Evolutionary conservation across 2,797 vertebrate genomes (phyloP).

Genomic region (Naso thynnoides): DNA sequence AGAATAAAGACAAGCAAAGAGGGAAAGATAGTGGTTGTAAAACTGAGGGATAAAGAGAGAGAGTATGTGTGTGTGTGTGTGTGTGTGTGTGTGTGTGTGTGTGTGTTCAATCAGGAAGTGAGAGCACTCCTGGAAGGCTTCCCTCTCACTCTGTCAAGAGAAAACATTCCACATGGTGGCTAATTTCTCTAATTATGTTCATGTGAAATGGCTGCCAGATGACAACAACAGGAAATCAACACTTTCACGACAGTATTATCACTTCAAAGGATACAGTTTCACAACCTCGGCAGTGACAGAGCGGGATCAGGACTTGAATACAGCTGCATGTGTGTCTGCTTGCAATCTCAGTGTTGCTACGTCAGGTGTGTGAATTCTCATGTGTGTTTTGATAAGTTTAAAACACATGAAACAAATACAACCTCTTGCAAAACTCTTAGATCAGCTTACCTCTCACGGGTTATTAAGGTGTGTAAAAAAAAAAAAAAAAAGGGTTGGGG

Average conservation of each 20-base stretch:
- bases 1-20: constrained; percentile 27
- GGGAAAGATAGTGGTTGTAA: constrained; percentile 56
- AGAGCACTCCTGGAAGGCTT: constrained; percentile 82
- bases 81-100: constrained; percentile 24
- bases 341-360: neutral
- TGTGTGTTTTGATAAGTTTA: too few species aligned
- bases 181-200: constrained; percentile 88
- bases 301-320: constrained; percentile 11
- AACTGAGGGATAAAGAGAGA: constrained; percentile 38
- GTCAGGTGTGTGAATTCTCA: neutral
- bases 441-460: too few species aligned
- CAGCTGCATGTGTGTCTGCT: neutral
- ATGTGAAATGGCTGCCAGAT: constrained; percentile 86
- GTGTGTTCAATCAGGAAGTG: constrained; percentile 55
- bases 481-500: too few species aligned
- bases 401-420: neutral
- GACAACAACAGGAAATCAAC: constrained; percentile 81
- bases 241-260: constrained; percentile 67
- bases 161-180: constrained; percentile 85
- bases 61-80: constrained; percentile 17
- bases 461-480: too few species aligned
- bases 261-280: constrained; percentile 41
- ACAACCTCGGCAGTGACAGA: constrained; percentile 24
- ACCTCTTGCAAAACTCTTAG: neutral
- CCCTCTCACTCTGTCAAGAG: constrained; percentile 66